These are phyloP conservation scores for Caradrina clavipalpis DNA, from an alignment of 2,888 invertebrate genomes.

Conservation along the genomic window DNA sequence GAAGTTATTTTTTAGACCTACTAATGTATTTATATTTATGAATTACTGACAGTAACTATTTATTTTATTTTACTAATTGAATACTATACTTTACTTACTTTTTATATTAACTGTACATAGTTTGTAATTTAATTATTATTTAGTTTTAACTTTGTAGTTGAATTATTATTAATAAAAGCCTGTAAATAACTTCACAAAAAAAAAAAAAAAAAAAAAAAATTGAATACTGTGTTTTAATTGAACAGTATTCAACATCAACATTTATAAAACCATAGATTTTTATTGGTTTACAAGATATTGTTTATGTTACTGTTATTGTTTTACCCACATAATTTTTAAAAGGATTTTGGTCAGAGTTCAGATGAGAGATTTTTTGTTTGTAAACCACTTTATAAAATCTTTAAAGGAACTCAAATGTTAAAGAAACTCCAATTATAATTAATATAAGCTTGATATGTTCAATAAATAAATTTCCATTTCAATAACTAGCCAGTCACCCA, in stretches of 20 bases:
- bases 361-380: no score
- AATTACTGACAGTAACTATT: background rate
- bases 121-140: no score
- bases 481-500: background rate
- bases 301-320: background rate
- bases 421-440: background rate
- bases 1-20: background rate
- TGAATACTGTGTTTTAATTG: background rate
- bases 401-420: no score
- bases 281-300: background rate
- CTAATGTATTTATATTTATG: background rate
- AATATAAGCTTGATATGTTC: background rate
- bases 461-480: background rate
- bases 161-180: no score
- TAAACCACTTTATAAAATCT: no score
- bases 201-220: no score
- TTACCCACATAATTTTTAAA: constrained; percentile 11
- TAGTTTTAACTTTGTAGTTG: no score
- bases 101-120: no score
- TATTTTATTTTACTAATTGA: no score
- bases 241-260: background rate
- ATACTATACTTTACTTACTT: no score
- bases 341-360: background rate
- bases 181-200: no score
- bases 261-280: background rate